These are phyloP conservation scores for Glaucomys volans DNA, from an alignment of 2,113 vertebrate genomes.

Conservation along the genomic window DNA sequence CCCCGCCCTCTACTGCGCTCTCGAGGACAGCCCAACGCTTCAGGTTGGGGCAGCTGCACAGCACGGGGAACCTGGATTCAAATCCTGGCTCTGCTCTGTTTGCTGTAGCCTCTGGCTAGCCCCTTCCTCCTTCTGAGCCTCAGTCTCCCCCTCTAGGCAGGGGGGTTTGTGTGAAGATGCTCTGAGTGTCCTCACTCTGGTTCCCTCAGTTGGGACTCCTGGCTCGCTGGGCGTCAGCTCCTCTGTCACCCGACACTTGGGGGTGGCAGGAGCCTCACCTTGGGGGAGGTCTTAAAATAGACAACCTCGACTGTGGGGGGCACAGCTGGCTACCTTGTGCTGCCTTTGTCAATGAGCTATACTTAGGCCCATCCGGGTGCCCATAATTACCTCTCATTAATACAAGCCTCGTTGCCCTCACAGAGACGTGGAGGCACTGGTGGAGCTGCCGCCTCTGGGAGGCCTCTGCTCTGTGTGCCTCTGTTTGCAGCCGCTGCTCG, in stretches of 20 bases:
- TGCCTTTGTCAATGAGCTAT: constrained; percentile 77
- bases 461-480: background rate
- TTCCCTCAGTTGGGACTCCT: background rate
- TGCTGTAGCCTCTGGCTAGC: background rate
- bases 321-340: constrained; percentile 69
- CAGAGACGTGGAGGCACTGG: constrained; percentile 67
- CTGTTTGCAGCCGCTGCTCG: constrained; percentile 5
- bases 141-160: background rate
- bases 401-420: constrained; percentile 79
- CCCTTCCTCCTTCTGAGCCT: background rate
- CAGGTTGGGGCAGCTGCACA: background rate
- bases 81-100: background rate
- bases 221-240: background rate
- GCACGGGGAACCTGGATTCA: background rate
- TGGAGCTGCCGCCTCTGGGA: constrained; percentile 64
- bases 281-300: constrained; percentile 74
- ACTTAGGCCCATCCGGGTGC: constrained; percentile 78
- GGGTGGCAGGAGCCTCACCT: constrained; percentile 51
- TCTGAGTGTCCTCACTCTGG: background rate
- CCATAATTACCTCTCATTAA: constrained; percentile 87
- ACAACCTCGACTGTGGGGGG: constrained; percentile 31
- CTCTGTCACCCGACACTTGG: background rate
- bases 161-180: background rate
- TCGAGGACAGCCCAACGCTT: background rate
- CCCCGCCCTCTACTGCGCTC: background rate